These are phyloP conservation scores for Rhizoglyphus robini DNA, from an alignment of 1,140 invertebrate species.

Conservation along the genomic window DNA sequence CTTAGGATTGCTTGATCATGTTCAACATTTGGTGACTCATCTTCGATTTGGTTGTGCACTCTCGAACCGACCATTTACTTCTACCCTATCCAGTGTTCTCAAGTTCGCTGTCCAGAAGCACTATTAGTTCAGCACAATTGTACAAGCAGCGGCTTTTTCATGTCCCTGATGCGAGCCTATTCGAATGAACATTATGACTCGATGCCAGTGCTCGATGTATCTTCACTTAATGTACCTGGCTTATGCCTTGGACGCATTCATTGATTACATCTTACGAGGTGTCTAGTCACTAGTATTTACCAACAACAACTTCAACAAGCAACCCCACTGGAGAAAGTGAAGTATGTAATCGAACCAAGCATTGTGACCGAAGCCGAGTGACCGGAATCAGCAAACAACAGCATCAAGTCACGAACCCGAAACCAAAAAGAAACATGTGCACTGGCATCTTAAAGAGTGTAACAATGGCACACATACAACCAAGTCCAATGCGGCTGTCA, in stretches of 20 bases:
- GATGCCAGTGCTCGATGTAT: conserved; percentile 82
- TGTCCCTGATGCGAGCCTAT: conserved; percentile 88
- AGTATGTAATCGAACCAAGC: not conserved
- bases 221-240: conserved; percentile 84
- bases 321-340: not conserved
- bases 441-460: too few species aligned
- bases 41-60: conserved; percentile 84
- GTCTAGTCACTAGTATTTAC: conserved; percentile 37
- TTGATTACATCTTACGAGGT: conserved; percentile 84
- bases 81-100: not conserved
- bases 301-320: too few species aligned
- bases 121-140: conserved; percentile 19
- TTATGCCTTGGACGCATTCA: conserved; percentile 87
- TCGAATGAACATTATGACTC: conserved; percentile 90
- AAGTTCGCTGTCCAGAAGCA: conserved; percentile 33
- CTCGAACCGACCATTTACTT: conserved; percentile 42
- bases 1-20: conserved; percentile 94
- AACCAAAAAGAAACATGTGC: too few species aligned
- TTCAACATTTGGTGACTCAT: conserved; percentile 96
- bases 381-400: conserved; percentile 28
- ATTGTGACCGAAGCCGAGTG: conserved; percentile 14
- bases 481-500: too few species aligned
- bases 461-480: too few species aligned
- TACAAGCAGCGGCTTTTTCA: conserved; percentile 38
- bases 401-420: too few species aligned